These are phyloP conservation scores for Augochlora pura DNA, from an alignment of 1,140 invertebrate species.

Conservation along the genomic window DNA sequence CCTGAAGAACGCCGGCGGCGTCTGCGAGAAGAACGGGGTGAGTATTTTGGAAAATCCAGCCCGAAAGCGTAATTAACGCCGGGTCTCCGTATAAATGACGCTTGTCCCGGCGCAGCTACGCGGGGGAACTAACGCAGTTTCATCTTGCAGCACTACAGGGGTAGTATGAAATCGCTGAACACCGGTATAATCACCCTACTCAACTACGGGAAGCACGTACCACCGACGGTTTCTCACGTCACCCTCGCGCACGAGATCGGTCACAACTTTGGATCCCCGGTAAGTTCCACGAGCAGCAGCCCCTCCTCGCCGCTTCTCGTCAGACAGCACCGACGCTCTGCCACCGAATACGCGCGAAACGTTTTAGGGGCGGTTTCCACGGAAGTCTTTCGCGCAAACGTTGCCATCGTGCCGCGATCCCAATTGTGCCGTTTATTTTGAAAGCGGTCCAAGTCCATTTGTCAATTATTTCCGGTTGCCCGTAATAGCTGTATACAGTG, in stretches of 20 bases:
- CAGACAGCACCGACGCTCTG: background rate
- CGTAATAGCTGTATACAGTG: too few species aligned
- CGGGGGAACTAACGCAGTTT: slow-evolving; percentile 26
- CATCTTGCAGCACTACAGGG: slow-evolving; percentile 90
- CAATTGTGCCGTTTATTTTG: too few species aligned
- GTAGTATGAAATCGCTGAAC: slow-evolving; percentile 96
- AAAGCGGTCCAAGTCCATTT: too few species aligned
- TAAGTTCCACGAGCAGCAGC: slow-evolving; percentile 77
- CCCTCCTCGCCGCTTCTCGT: too few species aligned
- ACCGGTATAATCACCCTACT: slow-evolving; percentile 98
- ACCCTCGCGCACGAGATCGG: slow-evolving; percentile 99
- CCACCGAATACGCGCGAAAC: slow-evolving; percentile 9
- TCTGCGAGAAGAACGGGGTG: slow-evolving; percentile 95
- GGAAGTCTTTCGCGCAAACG: too few species aligned
- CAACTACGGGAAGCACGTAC: slow-evolving; percentile 99
- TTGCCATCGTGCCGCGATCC: too few species aligned
- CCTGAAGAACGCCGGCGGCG: slow-evolving; percentile 95
- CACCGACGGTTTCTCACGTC: slow-evolving; percentile 97
- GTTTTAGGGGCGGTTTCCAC: background rate
- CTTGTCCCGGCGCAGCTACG: background rate
- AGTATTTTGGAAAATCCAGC: slow-evolving; percentile 65
- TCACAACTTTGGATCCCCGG: slow-evolving; percentile 98
- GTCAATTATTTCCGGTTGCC: too few species aligned
- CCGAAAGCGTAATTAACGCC: background rate
- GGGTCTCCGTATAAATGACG: background rate